phyloP scores from a whole-genome alignment of 1,140 invertebrate genomes.

The Panagrolaimus sp. region DNA sequence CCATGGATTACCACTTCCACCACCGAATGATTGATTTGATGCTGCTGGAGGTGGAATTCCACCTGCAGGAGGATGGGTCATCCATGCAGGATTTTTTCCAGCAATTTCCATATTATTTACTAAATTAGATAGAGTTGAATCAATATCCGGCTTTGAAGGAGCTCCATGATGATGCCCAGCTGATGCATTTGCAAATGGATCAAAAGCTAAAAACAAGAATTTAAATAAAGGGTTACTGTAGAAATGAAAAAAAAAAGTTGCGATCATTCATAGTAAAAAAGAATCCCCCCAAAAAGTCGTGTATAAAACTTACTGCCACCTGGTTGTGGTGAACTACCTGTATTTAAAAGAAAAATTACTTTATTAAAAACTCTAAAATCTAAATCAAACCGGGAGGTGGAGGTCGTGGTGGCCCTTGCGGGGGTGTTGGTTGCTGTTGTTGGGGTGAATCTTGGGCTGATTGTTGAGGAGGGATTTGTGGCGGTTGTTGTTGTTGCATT shows the following conservation, averaged over 20 bases:
- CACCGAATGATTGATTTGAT: too few relatives aligned
- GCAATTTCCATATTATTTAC: constrained; percentile 16
- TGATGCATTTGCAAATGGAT: constrained; percentile 11
- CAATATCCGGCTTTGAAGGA: not conserved
- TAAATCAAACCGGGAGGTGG: too few relatives aligned
- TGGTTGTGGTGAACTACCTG: too few relatives aligned
- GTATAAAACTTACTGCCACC: too few relatives aligned
- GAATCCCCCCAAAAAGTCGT: too few relatives aligned
- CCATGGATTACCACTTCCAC: too few relatives aligned
- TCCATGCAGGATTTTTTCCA: constrained; percentile 12
- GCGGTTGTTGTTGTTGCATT: not conserved
- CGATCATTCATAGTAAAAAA: too few relatives aligned
- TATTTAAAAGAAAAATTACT: not conserved
- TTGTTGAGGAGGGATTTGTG: not conserved
- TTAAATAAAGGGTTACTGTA: not conserved
- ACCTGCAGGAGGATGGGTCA: not conserved
- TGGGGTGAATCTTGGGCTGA: not conserved
- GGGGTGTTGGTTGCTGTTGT: not conserved
- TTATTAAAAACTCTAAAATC: not conserved
- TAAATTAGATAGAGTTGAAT: constrained; percentile 8
- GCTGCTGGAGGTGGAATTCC: not conserved
- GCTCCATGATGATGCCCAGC: not conserved
- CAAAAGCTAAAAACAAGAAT: constrained; percentile 2
- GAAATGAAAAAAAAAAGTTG: not conserved
- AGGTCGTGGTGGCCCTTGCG: not conserved